A percentile compares a stretch with the other conserved stretches of the same genome.
Evolutionary conservation across 2,113 vertebrate species (phyloP).

Genomic region (Thomomys bottae): DNA sequence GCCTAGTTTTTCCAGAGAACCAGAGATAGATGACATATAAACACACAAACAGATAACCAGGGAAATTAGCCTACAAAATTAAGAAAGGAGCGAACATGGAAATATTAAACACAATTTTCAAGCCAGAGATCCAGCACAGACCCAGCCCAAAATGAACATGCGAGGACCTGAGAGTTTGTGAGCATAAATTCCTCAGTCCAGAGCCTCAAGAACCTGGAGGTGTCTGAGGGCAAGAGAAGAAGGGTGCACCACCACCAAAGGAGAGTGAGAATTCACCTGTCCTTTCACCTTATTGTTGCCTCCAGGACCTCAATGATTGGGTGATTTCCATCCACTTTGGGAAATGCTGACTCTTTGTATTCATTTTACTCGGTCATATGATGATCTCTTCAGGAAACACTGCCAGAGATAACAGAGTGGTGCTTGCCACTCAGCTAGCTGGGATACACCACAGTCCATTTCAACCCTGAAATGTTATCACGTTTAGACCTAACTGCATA

Average conservation of each 20-base stretch:
- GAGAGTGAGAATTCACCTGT: neutral
- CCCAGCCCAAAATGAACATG: neutral
- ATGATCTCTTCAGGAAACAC: neutral
- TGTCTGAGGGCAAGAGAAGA: neutral
- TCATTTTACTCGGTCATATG: neutral
- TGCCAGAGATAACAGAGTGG: neutral
- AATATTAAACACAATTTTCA: neutral
- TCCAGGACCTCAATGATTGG: neutral
- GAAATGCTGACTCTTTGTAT: neutral
- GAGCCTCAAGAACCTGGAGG: neutral
- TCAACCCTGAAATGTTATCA: no score
- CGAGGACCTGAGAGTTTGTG: neutral
- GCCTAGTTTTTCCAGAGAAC: neutral
- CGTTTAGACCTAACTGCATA: neutral
- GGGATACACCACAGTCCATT: neutral
- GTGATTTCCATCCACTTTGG: accelerated
- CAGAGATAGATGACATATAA: neutral
- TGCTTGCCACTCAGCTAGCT: neutral
- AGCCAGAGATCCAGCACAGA: neutral
- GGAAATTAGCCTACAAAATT: neutral
- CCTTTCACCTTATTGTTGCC: neutral
- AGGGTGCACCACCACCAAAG: neutral
- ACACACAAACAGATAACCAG: neutral
- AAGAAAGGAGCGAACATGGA: neutral
- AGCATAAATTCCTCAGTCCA: neutral